Evolutionary conservation across 2,888 invertebrate genomes (phyloP), one percentile per base, ranked within the genome.

Genomic region (Nasonovia ribisnigri): DNA sequence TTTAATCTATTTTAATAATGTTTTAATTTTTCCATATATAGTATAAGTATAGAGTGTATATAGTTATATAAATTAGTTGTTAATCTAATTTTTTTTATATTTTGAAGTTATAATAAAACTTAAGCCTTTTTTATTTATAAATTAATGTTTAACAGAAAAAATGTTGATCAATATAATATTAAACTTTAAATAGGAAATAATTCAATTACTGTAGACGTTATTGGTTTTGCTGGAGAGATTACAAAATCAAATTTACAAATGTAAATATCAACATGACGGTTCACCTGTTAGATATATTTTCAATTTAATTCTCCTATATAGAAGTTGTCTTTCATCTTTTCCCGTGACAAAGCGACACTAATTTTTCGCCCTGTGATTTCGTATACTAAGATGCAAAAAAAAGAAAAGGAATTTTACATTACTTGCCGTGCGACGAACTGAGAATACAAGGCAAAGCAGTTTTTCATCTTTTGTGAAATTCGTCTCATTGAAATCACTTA

Each of bases 391-490:
- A 91, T 42, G 42, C 13, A 48, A 48, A 51, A 86, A 86, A 90
- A 87, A 36, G 26, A 93, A 93, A 90, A 51, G 36, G 67, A 90
- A 90, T 89, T 90, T 67, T 90, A 90, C 93, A 67, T 93, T 93
- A 67, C 67, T 90, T 86, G 42, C 36, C 90, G 90, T 67, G 51
- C 84, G 84, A 11, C 46, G 89, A 84, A 60, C 60, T 88, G 77
- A 88, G 84, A 48, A 48, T 84, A 48, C 29, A 26, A 51, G 84
- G 86, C 86, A 51, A 90, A 93, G 90, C 67, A 87, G 93, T 93
- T 93, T 93, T 93, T 93, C 93, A 90, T 93, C 93, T 93, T 93
- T 93, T 93, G 93, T 93, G 43, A 93, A 93, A 93, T 92, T 90
- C 86, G 90, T 90, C 93, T 93, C 90, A 93, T 93, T 93, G 93